Evolutionary conservation across 2,888 invertebrate genomes (phyloP).

Genomic region (Lithophane socia): DNA sequence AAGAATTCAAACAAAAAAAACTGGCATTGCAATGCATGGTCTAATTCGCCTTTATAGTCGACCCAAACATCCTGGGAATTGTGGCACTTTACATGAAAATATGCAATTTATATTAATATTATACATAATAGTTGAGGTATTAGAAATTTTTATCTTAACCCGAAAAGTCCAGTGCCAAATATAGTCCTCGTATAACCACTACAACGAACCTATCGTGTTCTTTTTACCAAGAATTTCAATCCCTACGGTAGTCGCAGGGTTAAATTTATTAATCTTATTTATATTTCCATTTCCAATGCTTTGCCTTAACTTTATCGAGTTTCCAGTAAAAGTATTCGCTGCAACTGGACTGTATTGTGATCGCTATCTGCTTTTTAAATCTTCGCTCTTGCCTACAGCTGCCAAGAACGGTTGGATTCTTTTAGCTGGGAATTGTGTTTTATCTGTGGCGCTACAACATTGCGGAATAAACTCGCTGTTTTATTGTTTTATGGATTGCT

Average conservation of each 20-base stretch:
- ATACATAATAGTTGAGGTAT: background rate
- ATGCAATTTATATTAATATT: background rate
- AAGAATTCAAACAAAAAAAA: too few relatives aligned
- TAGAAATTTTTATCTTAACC: background rate
- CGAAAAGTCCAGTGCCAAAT: background rate
- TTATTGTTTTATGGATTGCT: background rate
- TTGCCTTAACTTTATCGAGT: constrained; percentile 21
- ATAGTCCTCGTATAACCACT: background rate
- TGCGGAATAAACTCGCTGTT: background rate
- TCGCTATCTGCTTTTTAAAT: constrained; percentile 45
- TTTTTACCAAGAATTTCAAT: background rate
- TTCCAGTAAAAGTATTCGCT: constrained; percentile 22
- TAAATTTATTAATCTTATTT: constrained; percentile 18
- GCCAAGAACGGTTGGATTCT: constrained; percentile 46
- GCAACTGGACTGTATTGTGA: constrained; percentile 36
- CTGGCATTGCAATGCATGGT: too few relatives aligned
- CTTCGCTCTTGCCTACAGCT: constrained; percentile 38
- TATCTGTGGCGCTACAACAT: constrained; percentile 4
- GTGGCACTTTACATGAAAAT: background rate
- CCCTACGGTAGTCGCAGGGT: background rate
- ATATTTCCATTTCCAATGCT: constrained; percentile 14
- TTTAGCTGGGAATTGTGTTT: constrained; percentile 12
- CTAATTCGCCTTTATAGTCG: too few relatives aligned
- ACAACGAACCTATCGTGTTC: background rate
- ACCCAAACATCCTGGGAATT: background rate